These are phyloP conservation scores for Spicauda simplicius DNA, from an alignment of 2,888 invertebrate genomes.

Conservation along the genomic window DNA sequence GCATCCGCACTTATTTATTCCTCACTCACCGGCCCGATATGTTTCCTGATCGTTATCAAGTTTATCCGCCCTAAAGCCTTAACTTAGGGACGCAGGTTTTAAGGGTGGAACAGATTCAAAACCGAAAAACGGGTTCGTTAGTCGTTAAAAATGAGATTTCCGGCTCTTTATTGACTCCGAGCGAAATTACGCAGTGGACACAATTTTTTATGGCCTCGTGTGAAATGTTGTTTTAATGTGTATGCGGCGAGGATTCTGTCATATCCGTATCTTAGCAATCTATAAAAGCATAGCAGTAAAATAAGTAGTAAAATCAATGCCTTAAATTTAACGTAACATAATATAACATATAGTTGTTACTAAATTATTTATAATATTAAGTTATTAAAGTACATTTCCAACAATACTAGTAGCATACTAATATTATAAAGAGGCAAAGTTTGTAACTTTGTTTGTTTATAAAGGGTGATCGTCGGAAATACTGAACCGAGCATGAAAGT, in stretches of 20 bases:
- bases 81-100: constrained; percentile 12
- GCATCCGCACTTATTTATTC: constrained; percentile 82
- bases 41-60: constrained; percentile 72
- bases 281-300: no score
- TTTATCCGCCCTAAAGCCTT: constrained; percentile 27
- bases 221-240: constrained; percentile 25
- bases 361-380: no score
- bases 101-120: constrained; percentile 39
- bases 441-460: no score
- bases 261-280: no score
- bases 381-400: no score
- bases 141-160: constrained; percentile 40
- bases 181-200: constrained; percentile 22
- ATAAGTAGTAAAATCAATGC: no score
- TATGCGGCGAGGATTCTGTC: neutral
- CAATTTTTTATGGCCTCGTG: constrained; percentile 28
- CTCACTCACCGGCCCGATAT: constrained; percentile 65
- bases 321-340: no score
- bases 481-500: no score
- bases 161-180: constrained; percentile 37
- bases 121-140: constrained; percentile 42
- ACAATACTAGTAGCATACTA: no score
- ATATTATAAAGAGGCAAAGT: no score
- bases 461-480: no score
- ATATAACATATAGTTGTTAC: no score